Base-by-base conservation (phyloP, 1,140 invertebrate species). In the Brachionus koreanus region DNA sequence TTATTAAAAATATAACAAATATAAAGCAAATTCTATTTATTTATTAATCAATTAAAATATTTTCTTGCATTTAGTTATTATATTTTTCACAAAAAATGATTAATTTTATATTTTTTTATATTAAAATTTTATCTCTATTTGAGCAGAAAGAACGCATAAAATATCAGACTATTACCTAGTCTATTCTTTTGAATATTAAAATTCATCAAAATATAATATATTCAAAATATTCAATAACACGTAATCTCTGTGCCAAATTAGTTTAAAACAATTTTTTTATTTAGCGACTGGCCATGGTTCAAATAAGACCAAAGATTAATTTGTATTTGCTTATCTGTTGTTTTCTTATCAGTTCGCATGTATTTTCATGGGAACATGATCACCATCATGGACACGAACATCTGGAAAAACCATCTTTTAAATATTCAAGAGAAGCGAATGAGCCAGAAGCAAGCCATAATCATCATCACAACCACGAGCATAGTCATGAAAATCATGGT, bases 361-460 rank as follows among this genome's bases (percentile, higher is more conserved):
- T 19, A 39, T 16, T 16, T 39, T 35, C 33, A n/a, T 16, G 4
- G 12, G 25, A 65, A 3, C 63, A 65, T 33, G 63, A 37, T 16
- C 63, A 65, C 33, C 63, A 57, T 13, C 49, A 65, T 65, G 35
- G 37, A 69, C 29, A 69, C 10, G 65, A 29, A 12, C 63, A 65
- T 33, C 9, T 19, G 7, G 65, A 69, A 69, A 69, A 39, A n/a
- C 65, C 65, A 16, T 69, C 65, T 37, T 69, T 69, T 39, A 69
- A 69, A 69, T 69, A 69, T 33, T 69, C 65, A 69, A 69, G 65
- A 69, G 65, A 37, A 39, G 65, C 65, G 10, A 69, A 69, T n/a
- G 33, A 69, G 19, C 65, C 65, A n/a, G 39, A 69, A 39, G 13
- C 63, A 35, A 29, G 29, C 3, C 29, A 29, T 29, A 49, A 49